Base-by-base conservation (phyloP, 2,888 invertebrate species). In the Cetonia aurata region DNA sequence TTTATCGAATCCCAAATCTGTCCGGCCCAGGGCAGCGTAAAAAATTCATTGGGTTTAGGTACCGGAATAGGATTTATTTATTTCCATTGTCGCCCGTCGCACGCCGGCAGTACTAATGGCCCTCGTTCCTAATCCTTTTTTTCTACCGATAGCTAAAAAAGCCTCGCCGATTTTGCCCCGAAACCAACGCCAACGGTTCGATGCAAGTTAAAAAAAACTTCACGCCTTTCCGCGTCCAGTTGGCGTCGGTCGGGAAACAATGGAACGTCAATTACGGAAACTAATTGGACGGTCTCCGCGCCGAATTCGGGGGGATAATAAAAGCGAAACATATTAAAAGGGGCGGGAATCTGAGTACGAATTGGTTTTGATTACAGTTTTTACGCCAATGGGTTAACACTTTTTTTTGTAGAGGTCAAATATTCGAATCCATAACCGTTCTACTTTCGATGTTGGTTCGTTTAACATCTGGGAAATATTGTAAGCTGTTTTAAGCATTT, bases 231-330 rank as follows among this genome's bases (percentile, higher is more conserved):
- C 50, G 52, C 50, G 50, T 50, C 8, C 37, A 37, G 33, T 17
- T 48, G 50, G 37, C 62, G 37, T 37, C 50, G 50, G 33, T 37
- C 41, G 19, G 37, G 41, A 65, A 65, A 65, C 62, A 65, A 65
- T 65, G 50, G 62, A 50, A 65, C 41, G 50, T 41, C 62, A 65
- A 65, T 65, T 65, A 50, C 62, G 62, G 15, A 65, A 65, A 65
- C 50, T 65, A 65, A 65, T 65, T 50, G 62, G 50, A 17, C 17
- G 37, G 17, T 50, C 50, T 33, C 37, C n/a, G 62, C 33, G 62
- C 50, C 50, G 50, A 19, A 50, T 62, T 52, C 33, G 50, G 13
- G 12, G 25, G 6, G 10, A 33, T 62, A 50, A 62, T 52, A 48
- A 65, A 52, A 65, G 17, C 41, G 17, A 50, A 65, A 37, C 50